A percentile compares a stretch with the other conserved stretches of the same genome.
phyloP scores from a whole-genome alignment of 2,113 vertebrate genomes.

The Rynchops niger region DNA sequence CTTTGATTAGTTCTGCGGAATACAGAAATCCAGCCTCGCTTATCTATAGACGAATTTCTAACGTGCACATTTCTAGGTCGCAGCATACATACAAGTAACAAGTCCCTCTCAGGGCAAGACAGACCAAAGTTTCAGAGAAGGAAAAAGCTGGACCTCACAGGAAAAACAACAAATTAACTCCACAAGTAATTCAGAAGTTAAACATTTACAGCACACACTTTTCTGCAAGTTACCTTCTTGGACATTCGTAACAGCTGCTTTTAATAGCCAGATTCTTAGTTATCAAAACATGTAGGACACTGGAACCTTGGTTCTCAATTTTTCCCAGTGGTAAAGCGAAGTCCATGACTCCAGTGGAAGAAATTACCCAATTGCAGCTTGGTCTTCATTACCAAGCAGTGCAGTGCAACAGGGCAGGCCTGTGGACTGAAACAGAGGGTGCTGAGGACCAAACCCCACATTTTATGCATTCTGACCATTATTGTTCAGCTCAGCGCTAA shows the following conservation, averaged over 20 bases:
- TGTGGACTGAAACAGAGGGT: accelerated
- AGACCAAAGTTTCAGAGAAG: background rate
- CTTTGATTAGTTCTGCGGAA: slow-evolving; percentile 27
- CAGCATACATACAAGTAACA: background rate
- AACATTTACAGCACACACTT: background rate
- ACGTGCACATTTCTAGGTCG: background rate
- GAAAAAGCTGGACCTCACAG: background rate
- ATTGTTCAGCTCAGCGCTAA: background rate
- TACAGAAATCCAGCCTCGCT: background rate
- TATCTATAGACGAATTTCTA: background rate
- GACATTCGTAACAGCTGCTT: background rate
- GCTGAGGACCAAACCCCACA: background rate
- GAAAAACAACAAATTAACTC: background rate
- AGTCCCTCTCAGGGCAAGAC: background rate
- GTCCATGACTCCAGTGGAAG: background rate
- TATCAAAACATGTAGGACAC: background rate
- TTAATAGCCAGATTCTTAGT: background rate
- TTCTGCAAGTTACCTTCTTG: background rate
- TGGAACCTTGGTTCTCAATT: background rate
- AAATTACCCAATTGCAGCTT: background rate
- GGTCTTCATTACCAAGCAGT: background rate
- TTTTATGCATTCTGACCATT: background rate
- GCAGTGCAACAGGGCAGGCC: background rate
- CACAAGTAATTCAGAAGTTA: background rate
- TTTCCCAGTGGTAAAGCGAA: background rate